phyloP scores from a whole-genome alignment of 2,113 vertebrate genomes.

The Thryonomys swinderianus region DNA sequence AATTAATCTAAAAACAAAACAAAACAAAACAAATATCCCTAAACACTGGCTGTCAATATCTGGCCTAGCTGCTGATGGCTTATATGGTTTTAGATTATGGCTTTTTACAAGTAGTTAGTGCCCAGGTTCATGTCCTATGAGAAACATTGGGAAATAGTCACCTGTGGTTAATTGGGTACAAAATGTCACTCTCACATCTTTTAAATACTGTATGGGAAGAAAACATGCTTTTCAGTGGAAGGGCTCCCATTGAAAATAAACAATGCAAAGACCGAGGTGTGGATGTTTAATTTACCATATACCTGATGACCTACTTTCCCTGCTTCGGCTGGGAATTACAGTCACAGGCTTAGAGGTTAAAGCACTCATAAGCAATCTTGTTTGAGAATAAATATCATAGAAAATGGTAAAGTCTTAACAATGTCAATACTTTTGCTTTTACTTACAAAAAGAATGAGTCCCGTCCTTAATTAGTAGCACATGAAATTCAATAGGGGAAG shows the following conservation, averaged over 20 bases:
- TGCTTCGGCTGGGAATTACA: neutral
- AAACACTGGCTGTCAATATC: neutral
- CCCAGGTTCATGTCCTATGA: neutral
- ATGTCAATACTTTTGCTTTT: neutral
- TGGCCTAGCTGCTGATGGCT: neutral
- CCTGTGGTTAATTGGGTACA: conserved; percentile 43
- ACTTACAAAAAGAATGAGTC: neutral
- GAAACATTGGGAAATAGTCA: neutral
- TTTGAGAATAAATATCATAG: neutral
- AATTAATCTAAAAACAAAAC: conserved; percentile 59
- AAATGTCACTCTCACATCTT: conserved; percentile 42
- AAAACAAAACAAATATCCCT: too few relatives aligned
- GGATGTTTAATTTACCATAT: neutral
- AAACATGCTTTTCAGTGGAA: neutral
- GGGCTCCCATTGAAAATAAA: neutral
- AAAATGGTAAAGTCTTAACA: neutral
- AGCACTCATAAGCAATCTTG: neutral
- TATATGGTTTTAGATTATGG: neutral
- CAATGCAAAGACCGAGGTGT: neutral
- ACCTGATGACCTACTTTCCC: neutral
- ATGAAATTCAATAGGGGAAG: neutral
- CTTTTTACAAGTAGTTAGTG: neutral
- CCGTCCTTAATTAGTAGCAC: neutral
- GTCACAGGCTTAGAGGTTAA: neutral
- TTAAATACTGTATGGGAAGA: neutral